A percentile compares a stretch with the other conserved stretches of the same genome.
phyloP scores from a whole-genome alignment of 1,140 invertebrate genomes.

The Caenorhabditis briggsae region DNA sequence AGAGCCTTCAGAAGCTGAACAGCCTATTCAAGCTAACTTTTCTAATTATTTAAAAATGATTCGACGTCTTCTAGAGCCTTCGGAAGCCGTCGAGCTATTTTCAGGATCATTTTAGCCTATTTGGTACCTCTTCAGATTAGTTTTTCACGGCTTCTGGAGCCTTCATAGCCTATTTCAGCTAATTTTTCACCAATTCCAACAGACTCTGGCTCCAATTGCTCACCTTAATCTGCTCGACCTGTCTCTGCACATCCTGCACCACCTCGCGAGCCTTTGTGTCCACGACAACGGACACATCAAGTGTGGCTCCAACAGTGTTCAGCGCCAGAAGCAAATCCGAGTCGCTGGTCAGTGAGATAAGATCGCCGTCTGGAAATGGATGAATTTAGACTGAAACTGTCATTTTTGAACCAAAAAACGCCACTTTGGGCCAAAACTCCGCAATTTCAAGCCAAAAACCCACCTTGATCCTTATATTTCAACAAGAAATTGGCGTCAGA shows the following conservation, averaged over 20 bases:
- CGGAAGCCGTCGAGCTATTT: too few species aligned
- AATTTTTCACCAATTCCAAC: too few species aligned
- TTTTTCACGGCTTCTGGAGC: too few species aligned
- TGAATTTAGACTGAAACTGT: not conserved
- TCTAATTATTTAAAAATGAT: too few species aligned
- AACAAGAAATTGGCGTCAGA: slow-evolving; percentile 60
- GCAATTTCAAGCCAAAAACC: not conserved
- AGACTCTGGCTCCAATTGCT: not conserved
- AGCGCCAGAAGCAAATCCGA: slow-evolving; percentile 69
- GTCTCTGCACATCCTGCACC: slow-evolving; percentile 4
- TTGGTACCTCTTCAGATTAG: too few species aligned
- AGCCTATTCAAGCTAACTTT: too few species aligned
- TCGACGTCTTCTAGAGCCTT: too few species aligned
- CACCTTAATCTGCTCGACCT: slow-evolving; percentile 52
- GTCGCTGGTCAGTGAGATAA: slow-evolving; percentile 71
- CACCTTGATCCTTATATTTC: slow-evolving; percentile 72
- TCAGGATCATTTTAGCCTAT: too few species aligned
- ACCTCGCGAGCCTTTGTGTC: slow-evolving; percentile 51
- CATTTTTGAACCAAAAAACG: too few species aligned
- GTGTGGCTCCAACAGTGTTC: slow-evolving; percentile 41
- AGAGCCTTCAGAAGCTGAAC: too few species aligned
- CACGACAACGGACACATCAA: slow-evolving; percentile 49
- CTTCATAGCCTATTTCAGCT: too few species aligned
- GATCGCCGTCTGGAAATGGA: slow-evolving; percentile 68
- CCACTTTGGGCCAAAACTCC: not conserved